Evolutionary conservation across 2,113 vertebrate genomes (phyloP), one percentile per base, ranked within the genome.

Genomic region (Acanthochromis polyacanthus): DNA sequence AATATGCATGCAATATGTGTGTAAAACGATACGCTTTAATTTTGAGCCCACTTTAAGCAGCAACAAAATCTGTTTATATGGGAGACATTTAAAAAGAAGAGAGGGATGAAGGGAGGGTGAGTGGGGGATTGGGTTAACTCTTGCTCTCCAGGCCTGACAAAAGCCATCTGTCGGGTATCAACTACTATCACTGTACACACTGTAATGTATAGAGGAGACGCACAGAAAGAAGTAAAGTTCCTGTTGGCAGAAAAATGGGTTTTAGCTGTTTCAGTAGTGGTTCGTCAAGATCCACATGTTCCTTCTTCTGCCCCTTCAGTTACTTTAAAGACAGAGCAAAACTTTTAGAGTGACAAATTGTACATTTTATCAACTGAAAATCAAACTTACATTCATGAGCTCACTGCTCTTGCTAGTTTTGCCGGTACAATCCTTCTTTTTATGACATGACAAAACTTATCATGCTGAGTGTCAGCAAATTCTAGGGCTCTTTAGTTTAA

Each of bases 1-100:
- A 98, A 98, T 99, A 98, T 96, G 96, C 96, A 95, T 97, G 96
- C 96, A 95, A 96, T 97, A 96, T 96, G 97, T 97, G 97, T 97
- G 97, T 97, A 99, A 99, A 97, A 96, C 87, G 98, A 99, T 99
- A 98, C 87, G 96, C 96, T 96, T 97, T 97, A 96, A 97, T 97
- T 96, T 95, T 95, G 95, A 96, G 96, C 96, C 97, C 96, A 96
- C 96, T 97, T 97, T 97, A 95, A 96, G 96, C 96, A 96, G 96
- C 96, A 96, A 97, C 97, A 95, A 95, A 96, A 96, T 96, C 96
- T 94, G 95, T 97, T 98, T 96, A 96, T 96, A 96, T 95, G 96
- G 94, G 94, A 96, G 95, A 94, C 96, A 96, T 97, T 97, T 97
- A 95, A 95, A 97, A 92, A 92, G 89, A 86, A 73, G 89, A 84